Conservation (phyloP, 2,113 vertebrate species). For the Coracopsis vasa region DNA sequence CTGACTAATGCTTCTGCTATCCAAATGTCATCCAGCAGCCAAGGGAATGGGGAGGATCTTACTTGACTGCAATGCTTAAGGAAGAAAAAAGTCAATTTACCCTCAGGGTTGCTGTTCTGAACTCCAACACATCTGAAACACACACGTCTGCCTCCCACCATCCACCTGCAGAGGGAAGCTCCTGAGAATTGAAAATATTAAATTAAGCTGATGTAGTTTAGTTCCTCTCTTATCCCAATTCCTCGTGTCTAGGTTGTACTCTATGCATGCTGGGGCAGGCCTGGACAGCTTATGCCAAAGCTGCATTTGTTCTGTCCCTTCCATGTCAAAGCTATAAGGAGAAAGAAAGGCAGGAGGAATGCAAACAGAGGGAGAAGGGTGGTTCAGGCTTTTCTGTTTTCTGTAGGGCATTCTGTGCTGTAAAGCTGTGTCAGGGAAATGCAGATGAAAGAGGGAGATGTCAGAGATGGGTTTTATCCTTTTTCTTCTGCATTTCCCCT, state of each 20-base stretch:
- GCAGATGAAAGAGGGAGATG: neutral
- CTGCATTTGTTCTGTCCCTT: constrained; percentile 11
- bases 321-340: neutral
- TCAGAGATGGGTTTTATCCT: neutral
- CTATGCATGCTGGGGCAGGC: neutral
- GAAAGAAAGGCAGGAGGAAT: constrained; percentile 15
- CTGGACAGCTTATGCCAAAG: neutral
- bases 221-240: constrained; percentile 2
- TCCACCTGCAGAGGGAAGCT: constrained; percentile 53
- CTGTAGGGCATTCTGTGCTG: neutral
- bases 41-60: neutral
- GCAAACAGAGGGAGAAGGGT: neutral
- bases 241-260: neutral
- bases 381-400: neutral
- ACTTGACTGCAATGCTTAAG: neutral
- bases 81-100: neutral
- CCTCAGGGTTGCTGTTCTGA: constrained; percentile 46
- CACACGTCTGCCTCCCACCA: neutral
- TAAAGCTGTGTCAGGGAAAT: neutral
- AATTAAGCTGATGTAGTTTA: neutral
- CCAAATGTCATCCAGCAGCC: constrained; percentile 16
- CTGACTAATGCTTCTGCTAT: constrained; percentile 32
- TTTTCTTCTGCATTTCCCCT: neutral
- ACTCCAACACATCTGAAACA: constrained; percentile 32
- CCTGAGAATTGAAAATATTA: constrained; percentile 21